Conservation (phyloP, 2,888 invertebrate genomes). For the Heteromurus nitidus region DNA sequence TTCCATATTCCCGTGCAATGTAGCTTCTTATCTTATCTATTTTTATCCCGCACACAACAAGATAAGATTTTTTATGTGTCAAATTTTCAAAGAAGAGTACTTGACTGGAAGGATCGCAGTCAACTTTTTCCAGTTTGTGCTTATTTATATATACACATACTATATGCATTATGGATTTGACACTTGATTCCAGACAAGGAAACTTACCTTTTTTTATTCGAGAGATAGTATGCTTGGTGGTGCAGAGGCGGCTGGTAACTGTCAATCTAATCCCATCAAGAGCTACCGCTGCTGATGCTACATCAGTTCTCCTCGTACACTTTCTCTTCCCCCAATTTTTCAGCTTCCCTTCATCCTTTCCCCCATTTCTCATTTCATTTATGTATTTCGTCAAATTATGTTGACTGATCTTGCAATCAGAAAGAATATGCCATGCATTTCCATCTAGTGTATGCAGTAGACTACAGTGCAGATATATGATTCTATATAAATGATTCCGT, state of each 20-base stretch:
- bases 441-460: too few relatives aligned
- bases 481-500: too few relatives aligned
- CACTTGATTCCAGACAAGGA: conserved; percentile 9
- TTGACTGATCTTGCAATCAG: not conserved
- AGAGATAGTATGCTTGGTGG: not conserved
- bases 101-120: too few relatives aligned
- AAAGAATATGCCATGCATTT: not conserved
- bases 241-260: conserved; percentile 27
- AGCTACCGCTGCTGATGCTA: conserved; percentile 11
- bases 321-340: not conserved
- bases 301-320: not conserved
- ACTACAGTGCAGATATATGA: too few relatives aligned
- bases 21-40: conserved; percentile 7
- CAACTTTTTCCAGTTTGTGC: too few relatives aligned
- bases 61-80: conserved; percentile 50
- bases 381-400: conserved; percentile 11
- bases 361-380: conserved; percentile 33
- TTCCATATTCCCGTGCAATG: not conserved
- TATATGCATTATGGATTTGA: conserved; percentile 13
- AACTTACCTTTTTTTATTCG: not conserved
- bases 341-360: not conserved
- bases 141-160: too few relatives aligned
- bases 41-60: conserved; percentile 7
- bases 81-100: conserved; percentile 49
- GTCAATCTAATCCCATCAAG: conserved; percentile 42